Evolutionary conservation across 2,797 vertebrate genomes (phyloP).

Genomic region (Telmatherina bonti): DNA sequence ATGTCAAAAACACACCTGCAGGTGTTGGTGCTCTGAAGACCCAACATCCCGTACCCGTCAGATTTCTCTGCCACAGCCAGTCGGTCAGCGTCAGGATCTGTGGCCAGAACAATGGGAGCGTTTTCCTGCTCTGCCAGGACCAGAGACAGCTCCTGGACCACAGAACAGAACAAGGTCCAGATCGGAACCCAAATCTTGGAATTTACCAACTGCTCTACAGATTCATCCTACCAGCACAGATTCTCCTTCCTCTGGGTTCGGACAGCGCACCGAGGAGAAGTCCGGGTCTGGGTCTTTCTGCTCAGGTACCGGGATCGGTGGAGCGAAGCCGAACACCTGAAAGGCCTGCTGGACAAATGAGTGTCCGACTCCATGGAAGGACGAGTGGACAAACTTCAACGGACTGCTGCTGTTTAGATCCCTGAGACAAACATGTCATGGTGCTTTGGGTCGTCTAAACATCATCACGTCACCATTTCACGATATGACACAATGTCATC

Average conservation of each 20-base stretch:
- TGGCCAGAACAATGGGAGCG: constrained; percentile 89
- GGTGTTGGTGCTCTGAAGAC: neutral
- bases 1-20: neutral
- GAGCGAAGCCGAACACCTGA: constrained; percentile 87
- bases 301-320: constrained; percentile 93
- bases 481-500: too few relatives aligned
- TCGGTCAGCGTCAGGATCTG: constrained; percentile 95
- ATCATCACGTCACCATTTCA: too few relatives aligned
- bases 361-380: constrained; percentile 96
- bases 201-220: too few relatives aligned
- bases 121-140: constrained; percentile 89
- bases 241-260: constrained; percentile 96
- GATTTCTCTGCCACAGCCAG: constrained; percentile 91
- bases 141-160: constrained; percentile 87
- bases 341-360: constrained; percentile 92
- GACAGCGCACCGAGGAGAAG: constrained; percentile 92
- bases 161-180: neutral
- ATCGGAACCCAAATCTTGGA: neutral
- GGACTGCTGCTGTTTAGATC: constrained; percentile 85
- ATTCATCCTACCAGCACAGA: constrained; percentile 87
- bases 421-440: constrained; percentile 78
- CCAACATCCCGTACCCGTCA: constrained; percentile 79
- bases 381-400: constrained; percentile 92
- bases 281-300: constrained; percentile 95
- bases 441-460: too few relatives aligned